Evolutionary conservation across 2,888 invertebrate genomes (phyloP).

Genomic region (Allygus modestus): DNA sequence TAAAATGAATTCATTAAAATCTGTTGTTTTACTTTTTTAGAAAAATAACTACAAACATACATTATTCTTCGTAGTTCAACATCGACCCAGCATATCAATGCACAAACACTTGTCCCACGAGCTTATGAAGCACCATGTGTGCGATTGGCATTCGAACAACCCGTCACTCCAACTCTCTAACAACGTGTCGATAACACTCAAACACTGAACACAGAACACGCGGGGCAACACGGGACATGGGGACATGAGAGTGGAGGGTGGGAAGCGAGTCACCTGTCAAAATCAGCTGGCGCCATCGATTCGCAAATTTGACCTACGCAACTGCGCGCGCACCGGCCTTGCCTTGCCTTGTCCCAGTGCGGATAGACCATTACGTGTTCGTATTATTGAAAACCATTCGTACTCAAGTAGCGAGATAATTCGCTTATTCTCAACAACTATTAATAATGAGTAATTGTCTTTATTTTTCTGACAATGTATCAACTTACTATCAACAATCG

Average conservation of each 20-base stretch:
- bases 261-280: slow-evolving; percentile 25
- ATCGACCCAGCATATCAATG: too few species aligned
- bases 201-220: not conserved
- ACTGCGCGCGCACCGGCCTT: slow-evolving; percentile 13
- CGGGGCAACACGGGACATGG: not conserved
- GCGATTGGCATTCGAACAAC: not conserved
- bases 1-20: too few species aligned
- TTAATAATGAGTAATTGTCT: too few species aligned
- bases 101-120: not conserved
- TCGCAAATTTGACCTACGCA: slow-evolving; percentile 35
- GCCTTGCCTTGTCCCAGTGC: not conserved
- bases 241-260: not conserved
- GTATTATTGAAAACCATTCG: too few species aligned
- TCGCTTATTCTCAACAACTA: too few species aligned
- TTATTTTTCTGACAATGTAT: too few species aligned
- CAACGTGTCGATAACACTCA: slow-evolving; percentile 10
- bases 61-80: too few species aligned
- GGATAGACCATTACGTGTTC: too few species aligned
- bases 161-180: not conserved
- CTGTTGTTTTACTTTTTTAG: too few species aligned
- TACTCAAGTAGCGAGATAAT: too few species aligned
- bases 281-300: slow-evolving; percentile 36
- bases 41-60: too few species aligned
- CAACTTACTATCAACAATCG: too few species aligned
- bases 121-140: not conserved